Evolutionary conservation across 2,113 vertebrate genomes (phyloP).

Genomic region (Panthera leo): DNA sequence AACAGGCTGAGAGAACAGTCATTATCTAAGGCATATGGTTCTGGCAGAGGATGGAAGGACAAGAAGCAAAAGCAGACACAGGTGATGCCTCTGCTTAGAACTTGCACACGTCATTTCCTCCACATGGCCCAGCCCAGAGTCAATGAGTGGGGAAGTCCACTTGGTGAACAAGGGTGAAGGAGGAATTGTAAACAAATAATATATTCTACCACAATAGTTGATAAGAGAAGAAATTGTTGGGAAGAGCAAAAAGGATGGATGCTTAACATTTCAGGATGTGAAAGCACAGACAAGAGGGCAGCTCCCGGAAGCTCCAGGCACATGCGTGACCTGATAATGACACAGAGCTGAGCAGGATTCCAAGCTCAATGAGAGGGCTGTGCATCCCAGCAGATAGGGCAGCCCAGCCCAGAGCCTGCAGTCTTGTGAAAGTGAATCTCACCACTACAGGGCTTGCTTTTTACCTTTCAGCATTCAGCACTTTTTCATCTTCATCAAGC

Average conservation of each 20-base stretch:
- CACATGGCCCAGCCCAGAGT: background rate
- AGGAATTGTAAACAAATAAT: background rate
- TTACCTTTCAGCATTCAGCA: background rate
- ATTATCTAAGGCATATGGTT: background rate
- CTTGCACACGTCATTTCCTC: background rate
- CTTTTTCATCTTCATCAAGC: background rate
- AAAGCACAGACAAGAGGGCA: background rate
- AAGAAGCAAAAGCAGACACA: background rate
- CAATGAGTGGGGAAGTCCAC: background rate
- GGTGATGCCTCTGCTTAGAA: background rate
- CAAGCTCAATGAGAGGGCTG: background rate
- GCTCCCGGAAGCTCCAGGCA: background rate
- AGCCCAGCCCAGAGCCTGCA: background rate
- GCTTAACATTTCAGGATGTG: background rate
- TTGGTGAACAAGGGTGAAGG: background rate
- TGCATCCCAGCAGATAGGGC: background rate
- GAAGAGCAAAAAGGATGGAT: background rate
- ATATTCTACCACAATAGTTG: background rate
- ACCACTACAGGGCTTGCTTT: background rate
- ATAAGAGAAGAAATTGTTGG: background rate
- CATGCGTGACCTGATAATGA: background rate
- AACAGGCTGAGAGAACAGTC: background rate
- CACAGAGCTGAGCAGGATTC: background rate
- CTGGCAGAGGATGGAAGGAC: background rate
- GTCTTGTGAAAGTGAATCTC: background rate